A percentile compares a stretch with the other conserved stretches of the same genome.
Evolutionary conservation across 1,140 invertebrate species (phyloP).

Genomic region (Grapholita molesta): DNA sequence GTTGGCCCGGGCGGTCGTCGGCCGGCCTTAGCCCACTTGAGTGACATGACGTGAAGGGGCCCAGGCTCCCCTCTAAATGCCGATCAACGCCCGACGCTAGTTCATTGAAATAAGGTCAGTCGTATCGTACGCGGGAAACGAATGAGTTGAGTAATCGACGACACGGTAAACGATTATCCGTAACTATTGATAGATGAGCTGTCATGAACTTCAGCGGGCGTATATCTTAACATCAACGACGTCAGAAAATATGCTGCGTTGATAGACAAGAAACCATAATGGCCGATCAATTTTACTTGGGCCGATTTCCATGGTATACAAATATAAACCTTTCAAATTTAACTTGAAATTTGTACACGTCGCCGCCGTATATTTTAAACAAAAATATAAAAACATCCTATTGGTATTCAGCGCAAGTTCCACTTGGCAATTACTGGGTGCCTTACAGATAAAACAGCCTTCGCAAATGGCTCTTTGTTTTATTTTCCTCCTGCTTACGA

Average conservation of each 20-base stretch:
- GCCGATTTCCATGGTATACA: background rate
- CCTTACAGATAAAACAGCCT: conserved; percentile 13
- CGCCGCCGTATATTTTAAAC: background rate
- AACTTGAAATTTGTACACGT: background rate
- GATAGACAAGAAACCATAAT: background rate
- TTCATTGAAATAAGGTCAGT: conserved; percentile 33
- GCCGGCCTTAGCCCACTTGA: conserved; percentile 24
- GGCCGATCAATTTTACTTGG: background rate
- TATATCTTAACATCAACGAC: background rate
- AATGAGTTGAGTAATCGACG: conserved; percentile 6
- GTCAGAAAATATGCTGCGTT: background rate
- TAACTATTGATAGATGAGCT: background rate
- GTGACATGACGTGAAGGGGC: conserved; percentile 21
- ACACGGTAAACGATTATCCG: background rate
- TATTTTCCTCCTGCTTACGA: conserved; percentile 10
- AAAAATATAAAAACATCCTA: conserved; percentile 9
- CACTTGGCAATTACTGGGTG: conserved; percentile 10
- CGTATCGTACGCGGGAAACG: background rate
- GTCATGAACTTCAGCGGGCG: background rate
- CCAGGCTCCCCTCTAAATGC: conserved; percentile 19
- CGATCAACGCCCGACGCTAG: conserved; percentile 27
- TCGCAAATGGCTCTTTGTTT: conserved; percentile 8
- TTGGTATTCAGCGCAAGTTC: conserved; percentile 11
- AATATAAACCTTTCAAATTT: background rate
- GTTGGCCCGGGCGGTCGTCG: conserved; percentile 9